These are phyloP conservation scores for Aspidapion aeneum DNA, from an alignment of 2,888 invertebrate species.

Conservation along the genomic window DNA sequence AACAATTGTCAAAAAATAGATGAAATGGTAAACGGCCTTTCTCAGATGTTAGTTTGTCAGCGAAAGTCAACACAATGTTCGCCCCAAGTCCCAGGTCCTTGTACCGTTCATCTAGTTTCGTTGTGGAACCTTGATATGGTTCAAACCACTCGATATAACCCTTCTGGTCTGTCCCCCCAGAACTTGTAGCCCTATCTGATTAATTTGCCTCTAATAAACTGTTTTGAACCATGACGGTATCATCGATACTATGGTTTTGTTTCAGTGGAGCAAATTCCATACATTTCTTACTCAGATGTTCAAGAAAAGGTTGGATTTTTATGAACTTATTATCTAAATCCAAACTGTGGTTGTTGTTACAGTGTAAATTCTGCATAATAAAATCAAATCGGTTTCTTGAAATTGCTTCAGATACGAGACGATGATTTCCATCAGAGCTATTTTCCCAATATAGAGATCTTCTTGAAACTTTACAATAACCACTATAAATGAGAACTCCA, in stretches of 20 bases:
- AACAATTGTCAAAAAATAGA: constrained; percentile 21
- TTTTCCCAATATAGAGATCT: constrained; percentile 4
- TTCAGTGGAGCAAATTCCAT: constrained; percentile 3
- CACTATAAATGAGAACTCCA: constrained; percentile 8
- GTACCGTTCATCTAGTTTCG: constrained; percentile 16
- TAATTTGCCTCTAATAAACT: constrained; percentile 33
- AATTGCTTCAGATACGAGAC: constrained; percentile 7
- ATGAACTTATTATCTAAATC: constrained; percentile 7
- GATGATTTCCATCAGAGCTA: constrained; percentile 1
- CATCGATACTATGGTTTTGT: constrained; percentile 25
- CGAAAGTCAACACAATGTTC: constrained; percentile 19
- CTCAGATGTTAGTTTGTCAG: constrained; percentile 4
- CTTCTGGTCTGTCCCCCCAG: constrained; percentile 21
- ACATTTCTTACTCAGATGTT: constrained; percentile 10
- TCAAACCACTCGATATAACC: constrained; percentile 27
- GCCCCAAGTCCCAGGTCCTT: constrained; percentile 21
- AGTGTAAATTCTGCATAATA: constrained; percentile 12
- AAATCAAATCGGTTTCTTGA: constrained; percentile 8
- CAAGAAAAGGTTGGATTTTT: constrained; percentile 11
- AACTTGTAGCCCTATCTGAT: constrained; percentile 24
- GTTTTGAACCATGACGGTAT: constrained; percentile 28
- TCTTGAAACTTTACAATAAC: constrained; percentile 1
- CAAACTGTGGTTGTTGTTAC: neutral
- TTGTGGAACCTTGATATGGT: constrained; percentile 25
- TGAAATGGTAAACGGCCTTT: neutral